These are phyloP conservation scores for Pogonomyrmex barbatus DNA, from an alignment of 1,140 invertebrate species.

Conservation along the genomic window DNA sequence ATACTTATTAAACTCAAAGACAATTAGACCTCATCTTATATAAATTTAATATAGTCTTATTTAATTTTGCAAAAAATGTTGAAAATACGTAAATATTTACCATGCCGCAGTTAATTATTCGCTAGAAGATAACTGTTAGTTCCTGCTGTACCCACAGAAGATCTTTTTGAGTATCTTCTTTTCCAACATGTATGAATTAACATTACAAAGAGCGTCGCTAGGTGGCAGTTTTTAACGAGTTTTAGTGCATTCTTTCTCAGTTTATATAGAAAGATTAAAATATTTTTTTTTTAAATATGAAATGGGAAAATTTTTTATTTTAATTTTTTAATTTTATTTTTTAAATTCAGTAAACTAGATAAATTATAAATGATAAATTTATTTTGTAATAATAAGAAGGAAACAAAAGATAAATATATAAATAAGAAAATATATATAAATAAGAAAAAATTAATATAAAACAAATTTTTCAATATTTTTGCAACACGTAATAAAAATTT, in stretches of 20 bases:
- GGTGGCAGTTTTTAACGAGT: slow-evolving; percentile 5
- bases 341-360: neutral
- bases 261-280: neutral
- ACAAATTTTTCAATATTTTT: slow-evolving; percentile 8
- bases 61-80: neutral
- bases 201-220: slow-evolving; percentile 5
- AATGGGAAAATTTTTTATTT: neutral
- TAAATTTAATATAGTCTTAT: neutral
- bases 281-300: neutral
- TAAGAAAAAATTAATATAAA: neutral
- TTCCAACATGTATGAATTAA: neutral
- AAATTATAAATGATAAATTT: neutral
- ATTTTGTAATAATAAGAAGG: neutral
- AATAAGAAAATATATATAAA: too few species aligned
- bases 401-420: neutral
- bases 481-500: neutral
- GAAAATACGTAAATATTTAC: neutral
- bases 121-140: neutral
- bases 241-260: neutral
- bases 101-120: neutral
- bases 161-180: slow-evolving; percentile 4
- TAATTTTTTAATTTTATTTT: neutral
- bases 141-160: slow-evolving; percentile 29
- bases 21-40: neutral
- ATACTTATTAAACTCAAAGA: neutral